Evolutionary conservation across 2,888 invertebrate species (phyloP).

Genomic region (Lampropteryx suffumata): DNA sequence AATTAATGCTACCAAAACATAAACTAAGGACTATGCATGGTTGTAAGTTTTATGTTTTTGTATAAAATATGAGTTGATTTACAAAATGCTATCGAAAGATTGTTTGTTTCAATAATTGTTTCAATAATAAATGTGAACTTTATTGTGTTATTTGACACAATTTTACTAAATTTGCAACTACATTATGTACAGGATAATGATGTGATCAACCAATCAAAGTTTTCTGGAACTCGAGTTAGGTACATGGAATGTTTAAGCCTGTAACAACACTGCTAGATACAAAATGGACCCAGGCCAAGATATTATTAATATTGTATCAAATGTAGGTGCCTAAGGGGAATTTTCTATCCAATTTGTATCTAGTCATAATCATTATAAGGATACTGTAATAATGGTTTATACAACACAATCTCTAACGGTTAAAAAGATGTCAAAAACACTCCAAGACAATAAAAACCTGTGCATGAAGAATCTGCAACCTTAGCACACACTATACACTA

Average conservation of each 20-base stretch:
- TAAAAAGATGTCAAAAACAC: slow-evolving; percentile 69
- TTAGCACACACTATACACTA: slow-evolving; percentile 61
- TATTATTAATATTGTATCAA: slow-evolving; percentile 15
- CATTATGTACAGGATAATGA: slow-evolving; percentile 39
- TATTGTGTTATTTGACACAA: slow-evolving; percentile 11
- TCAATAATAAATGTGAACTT: background rate
- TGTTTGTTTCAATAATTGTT: slow-evolving; percentile 2
- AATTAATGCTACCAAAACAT: background rate
- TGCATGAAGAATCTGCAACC: slow-evolving; percentile 49
- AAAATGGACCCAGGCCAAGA: slow-evolving; percentile 40
- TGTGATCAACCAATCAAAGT: slow-evolving; percentile 60
- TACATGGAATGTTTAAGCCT: slow-evolving; percentile 79
- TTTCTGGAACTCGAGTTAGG: slow-evolving; percentile 66
- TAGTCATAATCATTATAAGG: slow-evolving; percentile 59
- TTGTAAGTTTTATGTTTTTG: background rate
- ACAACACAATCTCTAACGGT: slow-evolving; percentile 60
- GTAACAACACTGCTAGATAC: slow-evolving; percentile 64
- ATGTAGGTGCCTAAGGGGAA: slow-evolving; percentile 1
- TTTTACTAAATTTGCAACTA: slow-evolving; percentile 19
- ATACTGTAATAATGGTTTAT: slow-evolving; percentile 54
- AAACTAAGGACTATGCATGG: background rate
- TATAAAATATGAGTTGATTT: slow-evolving; percentile 17
- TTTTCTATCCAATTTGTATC: slow-evolving; percentile 52
- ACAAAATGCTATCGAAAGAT: slow-evolving; percentile 22
- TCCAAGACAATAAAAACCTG: slow-evolving; percentile 65